Evolutionary conservation across 2,797 vertebrate species (phyloP), one percentile per base, ranked within the genome.

Genomic region (Microhierax caerulescens): DNA sequence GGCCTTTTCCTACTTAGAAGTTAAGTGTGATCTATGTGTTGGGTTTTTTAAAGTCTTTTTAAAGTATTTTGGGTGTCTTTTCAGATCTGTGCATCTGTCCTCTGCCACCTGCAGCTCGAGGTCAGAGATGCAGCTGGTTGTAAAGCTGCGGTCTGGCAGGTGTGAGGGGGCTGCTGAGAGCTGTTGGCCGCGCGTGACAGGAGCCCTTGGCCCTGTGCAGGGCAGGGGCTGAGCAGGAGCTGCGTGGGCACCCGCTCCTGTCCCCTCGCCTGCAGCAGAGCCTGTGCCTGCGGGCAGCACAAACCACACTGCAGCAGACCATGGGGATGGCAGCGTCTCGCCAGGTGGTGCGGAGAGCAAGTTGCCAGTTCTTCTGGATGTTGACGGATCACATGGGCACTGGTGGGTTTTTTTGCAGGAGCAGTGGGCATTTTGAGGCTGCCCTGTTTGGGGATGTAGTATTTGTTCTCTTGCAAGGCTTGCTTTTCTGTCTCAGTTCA

Each of bases 131-230:
- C 6, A 43, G 54, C 53, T 59, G 45, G n/a, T 47, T 89, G 85
- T 72, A 76, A 78, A 81, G 65, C 50, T 47, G 6, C 0, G 53
- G 7, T 51, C 39, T 77, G 78, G 36, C 28, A 89, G 63, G 60
- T 81, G 27, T 41, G 50, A 88, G 81, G 32, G 23, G 25, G 32
- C 34, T 84, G 23, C 64, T 72, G 70, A 75, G 37, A 39, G 27
- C 68, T 69, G 41, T 54, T 0, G 0, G 23, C 67, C 2, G 1
- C 47, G n/a, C 2, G 0, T 0, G 1, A 41, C 25, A 56, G 34
- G 56, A 69, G 25, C 36, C 61, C 20, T 34, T 90, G 68, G 18
- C 32, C 27, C 11, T 34, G 14, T 45, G 45, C 32, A 45, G 74
- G 48, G 20, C 53, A 86, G 76, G 57, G 78, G 24, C 60, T 61